Base-by-base conservation (phyloP, 2,797 vertebrate genomes). In the Argyrosomus regius region DNA sequence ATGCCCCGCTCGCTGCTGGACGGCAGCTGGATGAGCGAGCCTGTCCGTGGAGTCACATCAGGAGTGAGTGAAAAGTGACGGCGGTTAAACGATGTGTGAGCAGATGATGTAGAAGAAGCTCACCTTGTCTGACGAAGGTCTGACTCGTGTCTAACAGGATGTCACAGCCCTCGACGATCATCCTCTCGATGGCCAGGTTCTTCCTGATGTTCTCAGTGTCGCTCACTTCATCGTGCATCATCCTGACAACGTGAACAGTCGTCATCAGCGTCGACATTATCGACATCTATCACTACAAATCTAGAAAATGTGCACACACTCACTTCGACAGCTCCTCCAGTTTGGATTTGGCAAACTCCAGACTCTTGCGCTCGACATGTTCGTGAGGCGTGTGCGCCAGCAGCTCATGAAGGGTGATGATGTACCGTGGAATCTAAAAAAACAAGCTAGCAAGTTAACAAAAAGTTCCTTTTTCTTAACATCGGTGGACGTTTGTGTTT, bases 151-250 rank as follows among this genome's bases (percentile, higher is more conserved):
- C 97, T 62, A 99, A 77, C 82, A 99, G 88, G 80, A 99, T 97
- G 93, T 99, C 98, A 63, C 98, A 99, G 69, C 98, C 98, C 78
- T 99, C 97, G 0, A 98, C 97, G 11, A 99, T 99, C 90, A 96
- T 98, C 90, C 97, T 93, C 86, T 99, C 98, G 39, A 99, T 98
- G 86, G 98, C 97, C 46, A 99, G 95, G 77, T 98, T 99, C 94
- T 99, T 98, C 48, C 98, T 90, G 87, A 99, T 99, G 93, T 99
- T 99, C 88, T 99, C 98, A 0, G 98, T 99, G 93, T 98, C 97
- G 0, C 98, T 99, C 72, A 99, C 97, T 91, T 99, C 98, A 31
- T 98, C 97, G 0, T 99, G 98, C 97, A 99, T 98, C 88, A 98
- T 96, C 93, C 98, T 99, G 93, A 77, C 2, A 61, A 82, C 52